A percentile compares a stretch with the other conserved stretches of the same genome.
Evolutionary conservation across 2,113 vertebrate species (phyloP).

Genomic region (Bambusicola thoracicus): DNA sequence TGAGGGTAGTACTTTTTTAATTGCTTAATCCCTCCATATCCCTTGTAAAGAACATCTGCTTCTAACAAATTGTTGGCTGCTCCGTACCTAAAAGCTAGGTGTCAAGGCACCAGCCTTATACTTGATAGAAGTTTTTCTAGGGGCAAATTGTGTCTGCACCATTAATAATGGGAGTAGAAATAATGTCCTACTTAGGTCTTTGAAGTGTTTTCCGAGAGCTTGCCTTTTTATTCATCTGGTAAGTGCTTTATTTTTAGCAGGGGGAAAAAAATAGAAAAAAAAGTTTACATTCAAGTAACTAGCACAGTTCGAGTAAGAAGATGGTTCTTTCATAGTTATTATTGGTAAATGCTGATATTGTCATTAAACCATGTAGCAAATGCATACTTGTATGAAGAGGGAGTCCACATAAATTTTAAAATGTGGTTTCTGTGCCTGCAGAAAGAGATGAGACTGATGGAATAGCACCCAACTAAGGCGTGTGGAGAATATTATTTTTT

Average conservation of each 20-base stretch:
- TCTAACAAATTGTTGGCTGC: not conserved
- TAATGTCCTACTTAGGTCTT: not conserved
- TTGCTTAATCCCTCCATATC: not conserved
- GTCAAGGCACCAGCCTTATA: rapidly evolving
- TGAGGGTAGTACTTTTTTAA: not conserved
- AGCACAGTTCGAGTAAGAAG: not conserved
- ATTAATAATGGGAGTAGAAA: not conserved
- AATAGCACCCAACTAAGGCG: not conserved
- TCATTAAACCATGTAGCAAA: not conserved
- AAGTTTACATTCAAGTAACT: not conserved
- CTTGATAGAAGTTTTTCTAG: not conserved
- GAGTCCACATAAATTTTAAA: not conserved
- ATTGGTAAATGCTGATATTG: not conserved
- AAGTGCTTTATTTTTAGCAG: not conserved
- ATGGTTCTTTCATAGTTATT: not conserved
- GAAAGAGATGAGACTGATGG: not conserved
- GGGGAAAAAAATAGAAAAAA: not conserved
- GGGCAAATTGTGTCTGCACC: not conserved
- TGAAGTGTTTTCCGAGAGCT: not conserved
- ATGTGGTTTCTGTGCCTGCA: not conserved
- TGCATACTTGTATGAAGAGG: not conserved
- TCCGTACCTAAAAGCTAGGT: not conserved
- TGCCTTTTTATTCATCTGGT: rapidly evolving
- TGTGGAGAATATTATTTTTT: rapidly evolving
- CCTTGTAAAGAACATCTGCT: not conserved